phyloP scores from a whole-genome alignment of 2,888 invertebrate genomes.

The Leucophora obtusa region DNA sequence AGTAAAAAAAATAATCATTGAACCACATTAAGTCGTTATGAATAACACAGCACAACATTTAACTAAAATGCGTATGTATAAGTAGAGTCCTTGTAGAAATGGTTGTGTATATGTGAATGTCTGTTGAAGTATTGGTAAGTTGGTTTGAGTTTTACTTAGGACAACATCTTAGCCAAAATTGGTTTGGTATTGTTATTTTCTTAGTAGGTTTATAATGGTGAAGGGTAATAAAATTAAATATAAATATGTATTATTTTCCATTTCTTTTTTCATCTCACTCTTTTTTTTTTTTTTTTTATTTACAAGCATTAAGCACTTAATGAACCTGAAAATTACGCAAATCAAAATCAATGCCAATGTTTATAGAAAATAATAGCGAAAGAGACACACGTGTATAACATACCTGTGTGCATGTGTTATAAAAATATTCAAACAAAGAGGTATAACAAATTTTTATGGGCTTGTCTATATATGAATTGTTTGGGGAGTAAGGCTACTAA shows the following conservation, averaged over 20 bases:
- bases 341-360: conserved; percentile 67
- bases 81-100: background rate
- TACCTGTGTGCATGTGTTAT: background rate
- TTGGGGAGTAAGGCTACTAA: background rate
- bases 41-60: background rate
- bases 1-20: background rate
- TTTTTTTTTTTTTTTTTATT: conserved; percentile 62
- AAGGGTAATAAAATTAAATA: conserved; percentile 44
- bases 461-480: background rate
- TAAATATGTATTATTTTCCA: background rate
- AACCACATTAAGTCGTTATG: conserved; percentile 35
- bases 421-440: background rate
- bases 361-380: background rate
- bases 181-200: conserved; percentile 9
- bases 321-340: conserved; percentile 76
- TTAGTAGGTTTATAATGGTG: conserved; percentile 26
- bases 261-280: background rate
- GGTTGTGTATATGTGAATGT: background rate
- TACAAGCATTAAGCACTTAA: conserved; percentile 75
- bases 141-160: background rate
- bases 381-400: conserved; percentile 12
- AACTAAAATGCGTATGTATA: background rate
- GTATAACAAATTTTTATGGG: background rate
- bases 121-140: background rate
- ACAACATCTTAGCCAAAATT: background rate